Base-by-base conservation (phyloP, 2,797 vertebrate genomes). In the Enteromius mattozi region DNA sequence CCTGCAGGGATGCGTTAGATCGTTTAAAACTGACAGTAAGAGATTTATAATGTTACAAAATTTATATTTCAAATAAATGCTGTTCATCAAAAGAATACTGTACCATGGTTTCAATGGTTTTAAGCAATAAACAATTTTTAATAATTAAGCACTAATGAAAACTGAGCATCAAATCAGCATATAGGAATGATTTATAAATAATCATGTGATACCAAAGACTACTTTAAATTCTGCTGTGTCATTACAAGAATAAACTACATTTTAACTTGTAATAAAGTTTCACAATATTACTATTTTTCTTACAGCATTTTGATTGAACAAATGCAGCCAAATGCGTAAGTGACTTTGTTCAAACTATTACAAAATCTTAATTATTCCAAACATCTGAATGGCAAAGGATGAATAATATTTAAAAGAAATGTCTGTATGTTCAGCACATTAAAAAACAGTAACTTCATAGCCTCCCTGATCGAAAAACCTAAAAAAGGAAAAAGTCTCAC, bases 401-500 rank as follows among this genome's bases (percentile, higher is more conserved):
- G 19, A 27, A 47, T 9, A 1, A 33, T 21, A 33, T 74, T 51
- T 13, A 2, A 72, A 51, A 74, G 12, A 35, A 75, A n/a, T 74
- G 17, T 35, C 47, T 33, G 6, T 19, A 21, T 33, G 45, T 56
- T n/a, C n/a, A 33, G 19, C 12, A 51, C 12, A 35, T 54, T 49
- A 16, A 2, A 40, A 74, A 51, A 27, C 21, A 33, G 27, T 3
- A 27, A 3, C 27, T 76, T 37, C 30, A 37, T 21, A 17, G 12
- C 17, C 35, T 14, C 33, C 33, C 33, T 59, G 21, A 59, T 5
- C 24, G 2, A 77, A 61, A 78, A 45, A 10, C 12, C 8, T 56
- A n/a, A 40, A 37, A 61, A 30, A n/a, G 59, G 2, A 9, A 63
- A 72, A 13, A 42, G 13, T 7, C 51, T 79, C 59, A 95, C 94